Evolutionary conservation across 2,113 vertebrate species (phyloP).

Genomic region (Lycaon pictus): DNA sequence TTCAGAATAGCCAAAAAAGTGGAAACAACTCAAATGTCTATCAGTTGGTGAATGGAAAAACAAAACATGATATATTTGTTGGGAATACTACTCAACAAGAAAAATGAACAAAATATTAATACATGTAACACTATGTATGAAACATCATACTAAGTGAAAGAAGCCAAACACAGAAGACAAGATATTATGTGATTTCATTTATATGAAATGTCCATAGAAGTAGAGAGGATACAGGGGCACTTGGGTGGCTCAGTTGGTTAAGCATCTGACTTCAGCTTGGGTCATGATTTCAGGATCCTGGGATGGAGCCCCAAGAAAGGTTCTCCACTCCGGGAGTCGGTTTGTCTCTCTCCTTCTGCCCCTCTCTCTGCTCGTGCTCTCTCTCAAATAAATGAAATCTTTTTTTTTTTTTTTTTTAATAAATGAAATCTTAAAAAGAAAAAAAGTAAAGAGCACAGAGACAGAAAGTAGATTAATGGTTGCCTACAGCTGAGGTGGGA

Average conservation of each 20-base stretch:
- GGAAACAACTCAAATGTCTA: not conserved
- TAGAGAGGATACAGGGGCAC: not conserved
- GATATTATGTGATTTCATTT: not conserved
- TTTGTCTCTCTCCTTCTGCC: not conserved
- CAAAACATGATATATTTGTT: not conserved
- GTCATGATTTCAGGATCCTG: not conserved
- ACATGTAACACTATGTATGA: not conserved
- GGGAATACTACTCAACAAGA: not conserved
- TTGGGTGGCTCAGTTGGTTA: not conserved
- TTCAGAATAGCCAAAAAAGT: not conserved
- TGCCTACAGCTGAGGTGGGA: not conserved
- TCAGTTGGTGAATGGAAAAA: not conserved
- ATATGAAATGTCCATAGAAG: constrained; percentile 25
- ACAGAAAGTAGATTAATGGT: not conserved
- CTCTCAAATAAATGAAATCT: not conserved
- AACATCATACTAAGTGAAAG: not conserved
- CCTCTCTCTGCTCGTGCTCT: not conserved
- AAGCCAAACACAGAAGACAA: not conserved
- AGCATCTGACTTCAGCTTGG: not conserved
- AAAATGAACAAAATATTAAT: not conserved
- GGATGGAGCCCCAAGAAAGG: not conserved
- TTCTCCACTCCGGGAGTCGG: not conserved
- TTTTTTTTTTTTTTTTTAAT: too few relatives aligned
- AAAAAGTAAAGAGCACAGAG: not conserved
- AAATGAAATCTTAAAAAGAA: not conserved